Percentiles rank a stretch among this genome's conserved stretches.
phyloP scores from a whole-genome alignment of 2,797 vertebrate species.

The Sebastes ruberrimus region DNA sequence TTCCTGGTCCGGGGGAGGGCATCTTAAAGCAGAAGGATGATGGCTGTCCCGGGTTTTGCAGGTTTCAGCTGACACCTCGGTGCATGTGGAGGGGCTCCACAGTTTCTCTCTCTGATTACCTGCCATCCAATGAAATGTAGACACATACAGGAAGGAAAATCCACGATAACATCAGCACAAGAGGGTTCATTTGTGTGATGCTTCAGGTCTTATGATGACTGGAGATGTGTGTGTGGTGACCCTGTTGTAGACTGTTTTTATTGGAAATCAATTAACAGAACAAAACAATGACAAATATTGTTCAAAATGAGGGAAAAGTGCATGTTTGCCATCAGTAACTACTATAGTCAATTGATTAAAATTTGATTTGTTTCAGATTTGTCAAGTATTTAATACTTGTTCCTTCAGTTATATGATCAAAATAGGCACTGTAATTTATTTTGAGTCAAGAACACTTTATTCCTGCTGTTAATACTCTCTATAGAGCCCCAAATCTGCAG shows the following conservation, averaged over 20 bases:
- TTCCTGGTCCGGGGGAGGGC: conserved; percentile 74
- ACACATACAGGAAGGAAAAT: conserved; percentile 43
- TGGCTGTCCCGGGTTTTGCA: conserved; percentile 36
- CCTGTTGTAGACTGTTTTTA: not conserved
- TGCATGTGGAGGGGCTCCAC: conserved; percentile 13
- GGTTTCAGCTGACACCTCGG: conserved; percentile 47
- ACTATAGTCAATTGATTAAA: no score
- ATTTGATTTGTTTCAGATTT: no score
- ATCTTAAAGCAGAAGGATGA: conserved; percentile 80
- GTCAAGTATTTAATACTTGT: no score
- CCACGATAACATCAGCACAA: not conserved
- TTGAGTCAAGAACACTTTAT: no score
- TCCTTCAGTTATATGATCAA: no score
- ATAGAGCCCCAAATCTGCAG: no score
- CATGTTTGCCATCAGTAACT: no score
- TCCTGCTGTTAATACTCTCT: no score
- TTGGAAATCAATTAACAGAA: no score
- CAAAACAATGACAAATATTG: no score
- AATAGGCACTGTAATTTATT: not conserved
- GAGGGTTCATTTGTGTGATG: not conserved
- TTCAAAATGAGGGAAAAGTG: no score
- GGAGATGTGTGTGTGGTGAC: not conserved
- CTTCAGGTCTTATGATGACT: not conserved
- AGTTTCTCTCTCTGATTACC: conserved; percentile 32
- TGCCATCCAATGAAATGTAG: conserved; percentile 56